phyloP scores from a whole-genome alignment of 1,140 invertebrate genomes.

The Melitaea cinxia region DNA sequence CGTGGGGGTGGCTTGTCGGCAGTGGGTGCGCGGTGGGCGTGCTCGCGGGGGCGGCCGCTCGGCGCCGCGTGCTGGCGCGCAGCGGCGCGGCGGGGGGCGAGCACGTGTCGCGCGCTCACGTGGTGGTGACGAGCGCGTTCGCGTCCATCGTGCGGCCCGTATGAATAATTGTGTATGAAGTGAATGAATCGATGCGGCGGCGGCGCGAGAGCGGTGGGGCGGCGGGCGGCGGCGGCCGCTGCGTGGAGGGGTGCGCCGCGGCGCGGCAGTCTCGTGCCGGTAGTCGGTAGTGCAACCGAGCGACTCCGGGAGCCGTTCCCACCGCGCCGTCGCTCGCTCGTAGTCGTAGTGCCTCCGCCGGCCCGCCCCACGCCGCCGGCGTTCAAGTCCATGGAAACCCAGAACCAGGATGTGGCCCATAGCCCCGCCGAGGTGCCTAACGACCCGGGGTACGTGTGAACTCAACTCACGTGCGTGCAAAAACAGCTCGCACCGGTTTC shows the following conservation, averaged over 20 bases:
- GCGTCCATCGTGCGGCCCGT: constrained; percentile 63
- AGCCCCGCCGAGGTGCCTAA: constrained; percentile 93
- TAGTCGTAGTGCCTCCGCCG: constrained; percentile 82
- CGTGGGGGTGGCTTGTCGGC: constrained; percentile 44
- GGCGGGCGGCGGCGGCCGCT: constrained; percentile 59
- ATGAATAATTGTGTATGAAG: constrained; percentile 76
- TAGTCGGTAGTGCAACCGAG: constrained; percentile 87
- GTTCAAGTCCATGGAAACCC: constrained; percentile 85
- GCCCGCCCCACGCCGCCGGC: constrained; percentile 64
- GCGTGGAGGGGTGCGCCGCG: constrained; percentile 73
- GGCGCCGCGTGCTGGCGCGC: constrained; percentile 58
- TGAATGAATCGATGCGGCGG: constrained; percentile 78
- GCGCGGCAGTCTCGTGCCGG: constrained; percentile 88
- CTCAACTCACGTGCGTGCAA: constrained; percentile 49
- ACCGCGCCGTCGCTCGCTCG: constrained; percentile 83
- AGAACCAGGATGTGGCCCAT: constrained; percentile 88
- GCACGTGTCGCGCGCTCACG: constrained; percentile 75
- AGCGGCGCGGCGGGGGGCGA: constrained; percentile 45
- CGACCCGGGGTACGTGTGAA: constrained; percentile 92
- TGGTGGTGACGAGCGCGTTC: constrained; percentile 61
- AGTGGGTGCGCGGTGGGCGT: constrained; percentile 58
- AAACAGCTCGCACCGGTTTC: constrained; percentile 40
- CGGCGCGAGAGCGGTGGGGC: constrained; percentile 58
- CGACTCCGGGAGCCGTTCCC: constrained; percentile 85
- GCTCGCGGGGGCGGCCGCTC: constrained; percentile 50